Percentiles rank a stretch among this genome's conserved stretches.
These are phyloP conservation scores for Lasiurus borealis DNA, from an alignment of 2,113 vertebrate species.

Conservation along the genomic window DNA sequence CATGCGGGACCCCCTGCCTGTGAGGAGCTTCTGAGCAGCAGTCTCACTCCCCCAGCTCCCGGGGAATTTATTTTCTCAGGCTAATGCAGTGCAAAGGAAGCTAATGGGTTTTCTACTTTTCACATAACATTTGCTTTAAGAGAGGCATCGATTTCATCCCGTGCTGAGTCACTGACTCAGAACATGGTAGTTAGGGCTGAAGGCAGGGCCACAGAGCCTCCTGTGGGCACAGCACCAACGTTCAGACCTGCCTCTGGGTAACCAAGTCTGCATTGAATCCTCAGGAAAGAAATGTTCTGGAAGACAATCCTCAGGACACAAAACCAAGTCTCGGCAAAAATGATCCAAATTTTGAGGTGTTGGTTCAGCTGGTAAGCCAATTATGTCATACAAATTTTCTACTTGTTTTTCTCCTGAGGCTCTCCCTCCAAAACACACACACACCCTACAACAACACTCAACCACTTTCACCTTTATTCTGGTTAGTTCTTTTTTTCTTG, in stretches of 20 bases:
- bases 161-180: not conserved
- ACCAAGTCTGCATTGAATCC: not conserved
- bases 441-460: too few relatives aligned
- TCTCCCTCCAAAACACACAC: too few relatives aligned
- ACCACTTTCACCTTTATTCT: not conserved
- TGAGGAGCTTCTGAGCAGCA: not conserved
- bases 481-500: slow-evolving; percentile 16
- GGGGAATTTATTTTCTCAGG: not conserved
- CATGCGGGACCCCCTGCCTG: too few relatives aligned
- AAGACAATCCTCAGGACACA: not conserved
- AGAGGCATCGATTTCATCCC: not conserved
- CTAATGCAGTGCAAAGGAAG: not conserved
- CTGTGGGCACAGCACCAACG: not conserved
- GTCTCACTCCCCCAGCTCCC: not conserved
- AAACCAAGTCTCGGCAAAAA: slow-evolving; percentile 33
- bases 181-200: not conserved
- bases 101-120: not conserved
- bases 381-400: not conserved
- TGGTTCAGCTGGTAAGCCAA: slow-evolving; percentile 68
- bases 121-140: not conserved
- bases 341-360: not conserved
- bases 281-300: not conserved
- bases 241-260: not conserved
- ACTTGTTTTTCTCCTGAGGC: not conserved
- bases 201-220: not conserved